Evolutionary conservation across 1,140 invertebrate species (phyloP).

Genomic region (Drosophila kohkoa): DNA sequence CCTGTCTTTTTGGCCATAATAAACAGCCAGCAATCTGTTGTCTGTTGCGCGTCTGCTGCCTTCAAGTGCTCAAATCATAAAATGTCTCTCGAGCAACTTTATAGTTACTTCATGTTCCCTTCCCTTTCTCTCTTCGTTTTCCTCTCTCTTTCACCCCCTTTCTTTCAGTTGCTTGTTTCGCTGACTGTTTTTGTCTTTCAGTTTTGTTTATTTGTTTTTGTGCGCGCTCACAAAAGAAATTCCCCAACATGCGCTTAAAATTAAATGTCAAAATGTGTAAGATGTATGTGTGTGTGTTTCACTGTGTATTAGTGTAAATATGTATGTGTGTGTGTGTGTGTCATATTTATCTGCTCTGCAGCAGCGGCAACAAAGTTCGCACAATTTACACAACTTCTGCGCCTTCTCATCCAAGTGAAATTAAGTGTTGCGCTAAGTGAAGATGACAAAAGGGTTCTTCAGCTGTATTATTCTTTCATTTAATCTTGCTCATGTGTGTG

Average conservation of each 20-base stretch:
- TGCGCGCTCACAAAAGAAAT: conserved; percentile 73
- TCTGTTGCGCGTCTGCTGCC: conserved; percentile 77
- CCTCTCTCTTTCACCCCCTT: not conserved
- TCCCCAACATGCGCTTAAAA: conserved; percentile 84
- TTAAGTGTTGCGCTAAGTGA: conserved; percentile 82
- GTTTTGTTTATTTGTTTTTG: conserved; percentile 82
- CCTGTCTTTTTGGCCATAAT: conserved; percentile 63
- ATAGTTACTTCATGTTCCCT: conserved; percentile 67
- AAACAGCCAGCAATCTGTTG: conserved; percentile 81
- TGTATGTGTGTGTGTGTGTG: conserved; percentile 49
- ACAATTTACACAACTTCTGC: conserved; percentile 80
- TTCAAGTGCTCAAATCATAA: conserved; percentile 83
- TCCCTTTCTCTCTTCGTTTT: not conserved
- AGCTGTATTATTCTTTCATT: conserved; percentile 82
- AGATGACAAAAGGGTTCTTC: conserved; percentile 82
- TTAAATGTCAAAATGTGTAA: conserved; percentile 79
- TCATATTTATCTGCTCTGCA: conserved; percentile 71
- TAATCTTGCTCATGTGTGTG: conserved; percentile 60
- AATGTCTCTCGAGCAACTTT: conserved; percentile 81
- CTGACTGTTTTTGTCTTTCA: conserved; percentile 61
- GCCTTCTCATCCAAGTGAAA: conserved; percentile 73
- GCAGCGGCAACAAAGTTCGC: conserved; percentile 72
- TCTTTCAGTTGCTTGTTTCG: conserved; percentile 13
- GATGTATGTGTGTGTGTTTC: conserved; percentile 9
- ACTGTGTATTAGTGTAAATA: conserved; percentile 12